Evolutionary conservation across 2,113 vertebrate species (phyloP), one percentile per base, ranked within the genome.

Genomic region (Girardinichthys multiradiatus): DNA sequence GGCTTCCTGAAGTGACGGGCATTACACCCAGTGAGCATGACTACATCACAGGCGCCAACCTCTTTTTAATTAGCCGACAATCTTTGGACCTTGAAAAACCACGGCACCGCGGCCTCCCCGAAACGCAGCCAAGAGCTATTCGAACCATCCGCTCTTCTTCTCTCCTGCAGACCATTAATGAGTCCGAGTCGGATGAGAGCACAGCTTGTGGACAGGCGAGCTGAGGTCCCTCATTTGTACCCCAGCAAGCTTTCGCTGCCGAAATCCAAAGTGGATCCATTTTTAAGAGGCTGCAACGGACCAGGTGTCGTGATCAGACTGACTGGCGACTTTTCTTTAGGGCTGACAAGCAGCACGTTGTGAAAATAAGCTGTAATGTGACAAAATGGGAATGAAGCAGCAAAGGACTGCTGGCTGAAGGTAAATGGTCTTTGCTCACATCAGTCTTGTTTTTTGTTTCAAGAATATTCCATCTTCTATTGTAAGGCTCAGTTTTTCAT

Each of bases 331-430:
- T 81, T 79, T 64, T 82, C 81, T 78, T 84, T 71, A 33, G 60
- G 77, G 59, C 76, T 15, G 82, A 64, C 64, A 58, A 64, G 60
- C 70, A 39, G 70, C 57, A 14, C 61, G 0, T 67, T 15, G 80
- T 69, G 74, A 89, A 84, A 87, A 84, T 87, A 79, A 89, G 83
- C 64, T 12, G 45, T 87, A 87, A 89, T 89, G 81, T 76, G 65
- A 81, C 79, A 81, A 86, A 85, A 86, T 86, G 78, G 80, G 71
- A 68, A 15, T 2, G 67, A 72, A 76, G 74, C 73, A 73, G 74
- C 67, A 9, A 79, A 4, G 74, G 76, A 85, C 76, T 69, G 29
- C 74, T 64, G 74, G 73, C 64, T 14, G 70, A 82, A 74, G 74
- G 85, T 62, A 82, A 86, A 90, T 83, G 75, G 84, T 68, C 70